Evolutionary conservation across 2,797 vertebrate species (phyloP).

Genomic region (Crenuchus spilurus): DNA sequence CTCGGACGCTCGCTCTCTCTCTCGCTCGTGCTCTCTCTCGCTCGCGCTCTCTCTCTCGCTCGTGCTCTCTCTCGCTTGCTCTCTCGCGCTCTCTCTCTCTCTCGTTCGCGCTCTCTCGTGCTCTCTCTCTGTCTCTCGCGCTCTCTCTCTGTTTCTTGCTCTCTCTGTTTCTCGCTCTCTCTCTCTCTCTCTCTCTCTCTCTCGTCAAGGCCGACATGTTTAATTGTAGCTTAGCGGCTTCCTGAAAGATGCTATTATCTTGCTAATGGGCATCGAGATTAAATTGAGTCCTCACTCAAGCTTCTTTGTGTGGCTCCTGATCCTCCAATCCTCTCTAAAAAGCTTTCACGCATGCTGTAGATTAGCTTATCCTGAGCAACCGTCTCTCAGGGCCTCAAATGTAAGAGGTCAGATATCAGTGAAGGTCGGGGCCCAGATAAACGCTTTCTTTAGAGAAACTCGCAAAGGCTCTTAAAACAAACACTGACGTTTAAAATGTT

Average conservation of each 20-base stretch:
- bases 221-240: constrained; percentile 47
- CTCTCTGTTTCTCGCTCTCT: neutral
- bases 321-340: constrained; percentile 32
- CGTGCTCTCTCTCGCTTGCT: too few relatives aligned
- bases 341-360: constrained; percentile 43
- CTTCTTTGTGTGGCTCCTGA: constrained; percentile 28
- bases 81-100: too few relatives aligned
- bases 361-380: neutral
- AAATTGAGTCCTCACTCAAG: constrained; percentile 30
- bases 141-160: neutral
- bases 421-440: neutral
- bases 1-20: too few relatives aligned
- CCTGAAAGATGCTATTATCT: constrained; percentile 47
- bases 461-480: too few relatives aligned
- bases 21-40: too few relatives aligned
- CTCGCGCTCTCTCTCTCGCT: too few relatives aligned
- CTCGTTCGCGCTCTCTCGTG: too few relatives aligned
- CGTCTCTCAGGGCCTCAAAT: neutral
- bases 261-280: constrained; percentile 44
- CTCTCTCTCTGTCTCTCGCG: too few relatives aligned
- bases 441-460: too few relatives aligned
- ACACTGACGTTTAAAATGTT: too few relatives aligned
- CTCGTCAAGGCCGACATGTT: constrained; percentile 19
- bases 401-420: neutral
- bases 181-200: constrained; percentile 13